Base-by-base conservation (phyloP, 2,888 invertebrate species). In the Lasioglossum lativentre region DNA sequence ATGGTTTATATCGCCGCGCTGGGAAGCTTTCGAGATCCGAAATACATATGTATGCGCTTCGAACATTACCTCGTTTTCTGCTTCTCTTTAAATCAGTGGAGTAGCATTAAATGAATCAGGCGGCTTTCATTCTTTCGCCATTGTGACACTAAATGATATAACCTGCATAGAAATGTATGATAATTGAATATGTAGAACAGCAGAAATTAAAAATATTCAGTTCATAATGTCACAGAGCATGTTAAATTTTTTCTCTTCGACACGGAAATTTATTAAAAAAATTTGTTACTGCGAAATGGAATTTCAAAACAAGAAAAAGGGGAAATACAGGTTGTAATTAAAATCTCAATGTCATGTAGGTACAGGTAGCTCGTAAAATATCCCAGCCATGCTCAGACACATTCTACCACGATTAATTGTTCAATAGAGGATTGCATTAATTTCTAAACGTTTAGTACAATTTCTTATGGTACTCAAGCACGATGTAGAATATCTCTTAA, bases 1-100 rank as follows among this genome's bases (percentile, higher is more conserved):
- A 90, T 81, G 87, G 80, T 88, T 88, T 86, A 88, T 83, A 90
- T 86, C 75, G 75, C 81, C 30, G 72, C n/a, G 47, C 23, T n/a
- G 59, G 23, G 47, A 75, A 81, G 23, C 76, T 72, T n/a, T 23
- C 56, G 66, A 66, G 70, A 72, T 52, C 23, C 59, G 63, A 30
- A 73, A 52, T 63, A 76, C 74, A 78, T 72, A 78, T 71, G 75
- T 77, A 75, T 19, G 52, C 42, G 38, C 14, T 23, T 19, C 16
- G 40, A 47, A 30, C 19, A 47, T 27, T 34, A 19, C 27, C 38
- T 6, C 34, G 52, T 38, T 40, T 47, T 16, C 38, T 40, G 52
- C 38, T 68, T 70, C 34, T 47, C 34, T 34, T 66, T 30, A 34
- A 66, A 68, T 38, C 38, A 12, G 68, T n/a, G 4, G 40, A 23